phyloP scores from a whole-genome alignment of 2,797 vertebrate species.

The Myripristis murdjan region DNA sequence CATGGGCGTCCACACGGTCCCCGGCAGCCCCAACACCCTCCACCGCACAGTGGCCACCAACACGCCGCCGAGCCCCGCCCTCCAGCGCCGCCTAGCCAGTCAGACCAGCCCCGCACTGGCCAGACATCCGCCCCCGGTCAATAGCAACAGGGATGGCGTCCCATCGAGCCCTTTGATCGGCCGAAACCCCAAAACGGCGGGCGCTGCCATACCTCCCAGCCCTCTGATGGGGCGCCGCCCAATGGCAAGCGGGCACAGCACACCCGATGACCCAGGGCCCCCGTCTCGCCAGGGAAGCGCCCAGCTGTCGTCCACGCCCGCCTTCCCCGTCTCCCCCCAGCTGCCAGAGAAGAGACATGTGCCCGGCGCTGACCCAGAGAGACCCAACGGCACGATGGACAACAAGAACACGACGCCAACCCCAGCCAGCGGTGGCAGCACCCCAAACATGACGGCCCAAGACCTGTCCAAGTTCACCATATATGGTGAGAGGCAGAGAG shows the following conservation, averaged over 20 bases:
- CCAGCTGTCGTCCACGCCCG: constrained; percentile 87
- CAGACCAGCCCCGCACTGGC: constrained; percentile 80
- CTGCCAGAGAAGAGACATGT: constrained; percentile 93
- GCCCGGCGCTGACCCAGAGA: constrained; percentile 90
- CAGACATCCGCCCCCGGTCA: constrained; percentile 56
- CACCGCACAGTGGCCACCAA: constrained; percentile 97
- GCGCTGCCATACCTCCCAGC: constrained; percentile 76
- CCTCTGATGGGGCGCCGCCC: constrained; percentile 88
- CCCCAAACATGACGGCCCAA: constrained; percentile 83
- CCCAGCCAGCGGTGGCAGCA: constrained; percentile 81
- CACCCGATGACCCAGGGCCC: constrained; percentile 86
- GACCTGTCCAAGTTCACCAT: constrained; percentile 94
- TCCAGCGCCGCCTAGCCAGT: constrained; percentile 88
- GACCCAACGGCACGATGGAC: constrained; percentile 86
- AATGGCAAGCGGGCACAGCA: constrained; percentile 84
- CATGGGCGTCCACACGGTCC: constrained; percentile 86
- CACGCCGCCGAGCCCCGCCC: constrained; percentile 93
- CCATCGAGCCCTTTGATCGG: constrained; percentile 80
- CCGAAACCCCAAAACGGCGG: constrained; percentile 62
- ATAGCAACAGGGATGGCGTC: constrained; percentile 37
- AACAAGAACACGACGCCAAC: constrained; percentile 86
- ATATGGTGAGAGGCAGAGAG: constrained; percentile 85
- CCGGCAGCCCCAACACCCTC: constrained; percentile 90
- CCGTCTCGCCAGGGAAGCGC: constrained; percentile 90
- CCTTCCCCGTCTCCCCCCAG: constrained; percentile 91